Evolutionary conservation across 2,797 vertebrate genomes (phyloP).

Genomic region (Molossus molossus): DNA sequence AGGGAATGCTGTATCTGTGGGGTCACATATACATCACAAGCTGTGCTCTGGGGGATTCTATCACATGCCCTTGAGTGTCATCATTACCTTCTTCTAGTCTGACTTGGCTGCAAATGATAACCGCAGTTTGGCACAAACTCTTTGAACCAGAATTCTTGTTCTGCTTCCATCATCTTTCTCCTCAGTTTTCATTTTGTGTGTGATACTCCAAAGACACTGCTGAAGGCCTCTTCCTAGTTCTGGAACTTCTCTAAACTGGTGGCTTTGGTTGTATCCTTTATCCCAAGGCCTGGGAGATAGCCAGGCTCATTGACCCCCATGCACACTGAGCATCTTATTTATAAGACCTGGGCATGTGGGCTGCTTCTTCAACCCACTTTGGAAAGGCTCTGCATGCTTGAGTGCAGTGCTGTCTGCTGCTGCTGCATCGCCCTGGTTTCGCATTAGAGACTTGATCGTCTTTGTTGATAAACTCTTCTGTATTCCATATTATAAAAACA

Average conservation of each 20-base stretch:
- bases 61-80: not conserved
- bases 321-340: not conserved
- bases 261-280: not conserved
- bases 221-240: not conserved
- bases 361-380: not conserved
- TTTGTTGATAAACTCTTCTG: not conserved
- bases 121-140: not conserved
- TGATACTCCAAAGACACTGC: not conserved
- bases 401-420: not conserved
- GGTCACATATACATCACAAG: not conserved
- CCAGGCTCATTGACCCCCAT: not conserved
- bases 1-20: not conserved
- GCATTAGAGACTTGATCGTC: not conserved
- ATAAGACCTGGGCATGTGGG: not conserved
- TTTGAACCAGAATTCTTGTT: not conserved
- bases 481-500: slow-evolving; percentile 20
- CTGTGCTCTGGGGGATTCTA: not conserved
- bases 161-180: not conserved
- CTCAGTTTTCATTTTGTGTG: not conserved
- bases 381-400: not conserved
- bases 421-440: not conserved
- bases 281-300: not conserved
- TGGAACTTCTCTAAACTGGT: not conserved
- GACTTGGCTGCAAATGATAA: not conserved
- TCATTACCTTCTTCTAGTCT: not conserved